Percentiles rank a stretch among this genome's conserved stretches.
These are phyloP conservation scores for Lemur catta DNA, from an alignment of 2,797 vertebrate species.

Conservation along the genomic window DNA sequence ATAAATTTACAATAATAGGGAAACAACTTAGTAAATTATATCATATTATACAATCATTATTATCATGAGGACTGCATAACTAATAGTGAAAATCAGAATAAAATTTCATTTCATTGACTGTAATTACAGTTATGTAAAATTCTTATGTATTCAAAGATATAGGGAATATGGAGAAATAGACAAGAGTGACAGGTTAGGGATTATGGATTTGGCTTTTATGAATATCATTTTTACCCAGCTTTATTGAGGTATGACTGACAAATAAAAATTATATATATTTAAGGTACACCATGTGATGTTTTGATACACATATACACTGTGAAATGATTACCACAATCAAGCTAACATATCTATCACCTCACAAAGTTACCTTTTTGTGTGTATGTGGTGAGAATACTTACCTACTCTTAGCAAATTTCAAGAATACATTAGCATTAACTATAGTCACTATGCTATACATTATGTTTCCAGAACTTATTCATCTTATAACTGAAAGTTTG, in stretches of 20 bases:
- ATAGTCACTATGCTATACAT: background rate
- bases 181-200: background rate
- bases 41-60: background rate
- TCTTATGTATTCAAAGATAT: background rate
- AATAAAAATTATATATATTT: background rate
- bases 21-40: background rate
- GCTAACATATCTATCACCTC: too few species aligned
- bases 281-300: background rate
- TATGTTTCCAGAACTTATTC: background rate
- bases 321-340: too few species aligned
- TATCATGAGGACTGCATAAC: background rate
- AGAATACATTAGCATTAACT: background rate
- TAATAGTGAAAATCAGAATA: constrained; percentile 34
- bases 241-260: background rate
- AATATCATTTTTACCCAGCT: background rate
- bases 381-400: background rate
- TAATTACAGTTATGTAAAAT: constrained; percentile 31
- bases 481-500: background rate
- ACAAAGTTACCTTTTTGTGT: background rate
- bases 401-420: background rate
- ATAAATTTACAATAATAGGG: background rate
- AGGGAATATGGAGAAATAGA: background rate
- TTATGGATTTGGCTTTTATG: background rate
- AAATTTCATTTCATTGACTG: background rate
- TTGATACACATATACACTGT: background rate